phyloP scores from a whole-genome alignment of 2,113 vertebrate species.

The Gadus chalcogrammus region DNA sequence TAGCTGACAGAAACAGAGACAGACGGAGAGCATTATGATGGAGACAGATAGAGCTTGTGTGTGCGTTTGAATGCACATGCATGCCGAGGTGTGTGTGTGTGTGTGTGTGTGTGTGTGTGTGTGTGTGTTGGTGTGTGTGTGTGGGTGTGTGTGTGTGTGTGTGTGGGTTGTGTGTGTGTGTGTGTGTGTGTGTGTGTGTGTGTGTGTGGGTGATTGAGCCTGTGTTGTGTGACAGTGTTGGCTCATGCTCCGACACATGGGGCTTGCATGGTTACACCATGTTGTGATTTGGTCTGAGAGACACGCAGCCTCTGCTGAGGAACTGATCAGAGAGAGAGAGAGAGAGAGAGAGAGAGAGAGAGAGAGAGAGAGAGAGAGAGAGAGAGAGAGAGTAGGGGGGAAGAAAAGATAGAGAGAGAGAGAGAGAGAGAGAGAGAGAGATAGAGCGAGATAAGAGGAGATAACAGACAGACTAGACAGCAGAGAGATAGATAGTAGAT shows the following conservation, averaged over 20 bases:
- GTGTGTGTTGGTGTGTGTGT: slow-evolving; percentile 3
- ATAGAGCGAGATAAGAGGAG: not conserved
- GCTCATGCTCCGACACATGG: slow-evolving; percentile 43
- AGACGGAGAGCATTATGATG: too few species aligned
- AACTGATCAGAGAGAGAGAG: slow-evolving; percentile 32
- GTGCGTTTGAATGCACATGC: not conserved
- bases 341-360: slow-evolving; percentile 8
- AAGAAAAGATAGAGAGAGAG: slow-evolving; percentile 16
- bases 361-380: not conserved
- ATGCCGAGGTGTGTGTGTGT: not conserved
- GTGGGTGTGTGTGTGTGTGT: not conserved
- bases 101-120: slow-evolving; percentile 1
- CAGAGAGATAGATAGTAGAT: too few species aligned
- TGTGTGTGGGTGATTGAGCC: slow-evolving; percentile 8
- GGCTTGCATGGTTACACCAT: slow-evolving; percentile 41
- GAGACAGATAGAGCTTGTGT: not conserved
- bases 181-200: not conserved
- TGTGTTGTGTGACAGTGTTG: slow-evolving; percentile 23
- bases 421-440: slow-evolving; percentile 5
- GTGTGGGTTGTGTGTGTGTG: not conserved
- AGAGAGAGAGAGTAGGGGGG: slow-evolving; percentile 24
- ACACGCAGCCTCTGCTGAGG: slow-evolving; percentile 9
- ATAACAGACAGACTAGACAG: too few species aligned
- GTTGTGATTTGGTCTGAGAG: slow-evolving; percentile 46
- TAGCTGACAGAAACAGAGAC: too few species aligned